A percentile compares a stretch with the other conserved stretches of the same genome.
phyloP scores from a whole-genome alignment of 2,113 vertebrate genomes.

The Trinectes maculatus region DNA sequence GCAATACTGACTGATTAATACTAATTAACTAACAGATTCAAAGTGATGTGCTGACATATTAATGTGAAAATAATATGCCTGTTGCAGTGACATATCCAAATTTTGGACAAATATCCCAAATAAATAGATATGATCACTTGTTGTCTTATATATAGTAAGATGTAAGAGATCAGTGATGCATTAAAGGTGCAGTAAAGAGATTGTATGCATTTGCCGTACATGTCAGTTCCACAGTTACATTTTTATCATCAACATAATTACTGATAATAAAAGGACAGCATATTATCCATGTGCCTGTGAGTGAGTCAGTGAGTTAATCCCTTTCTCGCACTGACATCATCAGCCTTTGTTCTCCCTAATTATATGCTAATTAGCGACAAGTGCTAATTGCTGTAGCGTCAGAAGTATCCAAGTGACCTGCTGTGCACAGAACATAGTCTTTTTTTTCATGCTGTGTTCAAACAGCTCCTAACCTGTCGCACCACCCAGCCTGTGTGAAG shows the following conservation, averaged over 20 bases:
- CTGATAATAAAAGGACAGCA: conserved; percentile 49
- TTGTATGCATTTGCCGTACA: conserved; percentile 3
- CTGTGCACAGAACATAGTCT: conserved; percentile 8
- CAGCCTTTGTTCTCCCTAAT: conserved; percentile 53
- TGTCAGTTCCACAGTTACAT: conserved; percentile 10
- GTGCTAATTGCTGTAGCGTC: conserved; percentile 53
- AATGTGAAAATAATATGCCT: background rate
- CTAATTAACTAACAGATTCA: too few relatives aligned
- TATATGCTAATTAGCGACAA: conserved; percentile 65
- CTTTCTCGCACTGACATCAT: conserved; percentile 38
- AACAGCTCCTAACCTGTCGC: conserved; percentile 49
- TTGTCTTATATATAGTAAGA: too few relatives aligned
- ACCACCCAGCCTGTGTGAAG: conserved; percentile 16
- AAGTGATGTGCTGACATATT: too few relatives aligned
- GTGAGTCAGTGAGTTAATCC: conserved; percentile 62
- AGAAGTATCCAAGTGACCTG: conserved; percentile 49
- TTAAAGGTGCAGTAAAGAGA: conserved; percentile 16
- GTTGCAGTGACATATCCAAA: background rate
- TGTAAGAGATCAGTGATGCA: conserved; percentile 12
- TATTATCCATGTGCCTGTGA: conserved; percentile 50
- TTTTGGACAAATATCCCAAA: background rate
- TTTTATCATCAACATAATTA: conserved; percentile 52
- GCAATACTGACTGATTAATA: too few relatives aligned
- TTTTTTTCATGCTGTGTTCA: conserved; percentile 37
- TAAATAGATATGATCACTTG: background rate